Evolutionary conservation across 2,113 vertebrate genomes (phyloP).

Genomic region (Epinephelus cyanopodus): DNA sequence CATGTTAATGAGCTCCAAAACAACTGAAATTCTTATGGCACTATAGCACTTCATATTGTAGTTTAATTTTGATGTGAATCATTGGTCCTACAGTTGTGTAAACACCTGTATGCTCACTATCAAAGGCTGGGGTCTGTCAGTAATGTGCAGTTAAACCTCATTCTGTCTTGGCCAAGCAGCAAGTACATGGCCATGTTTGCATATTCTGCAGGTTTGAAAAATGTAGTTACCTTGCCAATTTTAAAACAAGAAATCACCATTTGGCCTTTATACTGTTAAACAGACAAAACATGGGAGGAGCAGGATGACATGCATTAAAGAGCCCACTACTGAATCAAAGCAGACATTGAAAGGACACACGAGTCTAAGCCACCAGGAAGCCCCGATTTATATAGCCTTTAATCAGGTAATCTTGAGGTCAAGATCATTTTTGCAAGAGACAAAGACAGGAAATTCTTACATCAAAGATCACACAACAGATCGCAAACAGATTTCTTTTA

Average conservation of each 20-base stretch:
- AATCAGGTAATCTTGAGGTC: neutral
- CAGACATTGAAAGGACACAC: neutral
- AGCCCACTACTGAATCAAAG: neutral
- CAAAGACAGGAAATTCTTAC: neutral
- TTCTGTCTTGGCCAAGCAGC: neutral
- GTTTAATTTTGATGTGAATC: constrained; percentile 10
- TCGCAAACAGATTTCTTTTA: neutral
- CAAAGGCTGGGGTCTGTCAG: neutral
- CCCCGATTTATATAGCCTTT: neutral
- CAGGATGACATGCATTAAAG: neutral
- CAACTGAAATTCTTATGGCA: constrained; percentile 1
- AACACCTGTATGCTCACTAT: neutral
- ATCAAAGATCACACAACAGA: neutral
- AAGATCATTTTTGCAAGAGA: neutral
- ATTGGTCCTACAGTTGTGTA: constrained; percentile 17
- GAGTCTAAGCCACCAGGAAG: neutral
- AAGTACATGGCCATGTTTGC: neutral
- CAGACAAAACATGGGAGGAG: neutral
- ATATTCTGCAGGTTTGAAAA: neutral
- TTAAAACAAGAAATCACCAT: neutral
- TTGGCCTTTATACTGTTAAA: neutral
- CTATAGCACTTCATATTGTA: neutral
- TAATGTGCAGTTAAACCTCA: neutral
- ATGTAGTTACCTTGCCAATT: neutral
- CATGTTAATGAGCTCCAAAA: constrained; percentile 25